A percentile compares a stretch with the other conserved stretches of the same genome.
Evolutionary conservation across 2,113 vertebrate species (phyloP).

Genomic region (Amphiprion percula): DNA sequence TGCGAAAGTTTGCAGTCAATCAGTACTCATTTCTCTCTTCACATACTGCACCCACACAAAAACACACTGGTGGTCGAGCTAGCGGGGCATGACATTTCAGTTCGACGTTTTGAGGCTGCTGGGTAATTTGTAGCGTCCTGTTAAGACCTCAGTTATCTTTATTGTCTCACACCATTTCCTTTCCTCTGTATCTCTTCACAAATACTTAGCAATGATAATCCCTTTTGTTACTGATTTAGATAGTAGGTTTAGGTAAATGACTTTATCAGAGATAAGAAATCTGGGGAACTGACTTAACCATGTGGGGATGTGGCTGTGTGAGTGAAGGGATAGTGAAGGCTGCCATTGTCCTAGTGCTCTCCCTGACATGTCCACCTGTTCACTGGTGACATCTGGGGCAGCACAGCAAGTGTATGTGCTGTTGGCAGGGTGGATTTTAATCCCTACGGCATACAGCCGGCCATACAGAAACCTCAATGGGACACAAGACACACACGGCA

Average conservation of each 20-base stretch:
- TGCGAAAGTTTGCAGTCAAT: neutral
- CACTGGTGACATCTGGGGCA: slow-evolving; percentile 79
- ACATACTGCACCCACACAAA: neutral
- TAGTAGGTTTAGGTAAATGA: slow-evolving; percentile 29
- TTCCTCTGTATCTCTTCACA: neutral
- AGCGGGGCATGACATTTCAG: slow-evolving; percentile 34
- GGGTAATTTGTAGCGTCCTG: slow-evolving; percentile 51
- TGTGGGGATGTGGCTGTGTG: slow-evolving; percentile 24
- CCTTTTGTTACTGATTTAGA: slow-evolving; percentile 24
- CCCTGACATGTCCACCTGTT: slow-evolving; percentile 80
- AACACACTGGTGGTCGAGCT: slow-evolving; percentile 7
- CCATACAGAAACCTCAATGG: neutral
- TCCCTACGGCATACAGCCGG: slow-evolving; percentile 21
- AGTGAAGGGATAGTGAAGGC: slow-evolving; percentile 49
- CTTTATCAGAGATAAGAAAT: slow-evolving; percentile 10
- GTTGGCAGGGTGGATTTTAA: slow-evolving; percentile 9
- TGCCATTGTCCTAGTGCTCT: slow-evolving; percentile 62
- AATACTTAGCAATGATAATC: slow-evolving; percentile 9
- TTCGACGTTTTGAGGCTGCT: neutral
- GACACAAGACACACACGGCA: neutral
- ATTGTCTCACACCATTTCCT: neutral
- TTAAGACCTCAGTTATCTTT: slow-evolving; percentile 14
- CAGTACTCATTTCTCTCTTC: neutral
- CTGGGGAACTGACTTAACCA: slow-evolving; percentile 1
- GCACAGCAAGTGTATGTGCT: slow-evolving; percentile 44